Base-by-base conservation (phyloP, 2,113 vertebrate species). In the Dendrocopos noguchii region DNA sequence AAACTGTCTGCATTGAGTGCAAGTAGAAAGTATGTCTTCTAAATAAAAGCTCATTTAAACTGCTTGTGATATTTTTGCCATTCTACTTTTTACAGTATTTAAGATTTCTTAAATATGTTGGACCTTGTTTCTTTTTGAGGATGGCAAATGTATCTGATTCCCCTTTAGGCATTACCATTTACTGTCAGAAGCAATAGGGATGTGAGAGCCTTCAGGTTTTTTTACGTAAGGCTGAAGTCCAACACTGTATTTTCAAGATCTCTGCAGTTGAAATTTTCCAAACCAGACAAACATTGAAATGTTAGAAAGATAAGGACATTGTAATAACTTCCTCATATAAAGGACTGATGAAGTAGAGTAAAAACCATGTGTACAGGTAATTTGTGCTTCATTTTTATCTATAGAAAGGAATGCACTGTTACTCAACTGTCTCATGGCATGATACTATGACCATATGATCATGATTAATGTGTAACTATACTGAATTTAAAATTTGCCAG, bases 31-130 rank as follows among this genome's bases (percentile, higher is more conserved):
- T 94, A 44, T 55, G 65, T 92, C 61, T 88, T 94, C 60, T 44
- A 90, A 90, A 90, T 80, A 56, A 88, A 94, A 64, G 24, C 60
- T 74, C 78, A 77, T 70, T 94, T 94, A 85, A 88, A 86, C 65
- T 78, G 24, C 47, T 42, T 59, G 28, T 52, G 47, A 36, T 83
- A 52, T 70, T 84, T 90, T 85, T 91, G 24, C 36, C 42, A 10
- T 87, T 87, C 27, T 82, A 46, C 55, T 85, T 34, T 80, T 92
- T 87, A 64, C 36, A 77, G 3, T 73, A 36, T 94, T 87, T 70
- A 77, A 68, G 74, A 63, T 52, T 59, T 57, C 11, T 65, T 65
- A 42, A 73, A 44, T 75, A 24, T 28, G 14, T 61, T 84, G n/a
- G 44, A 93, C 10, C 9, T 42, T 70, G 14, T 87, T 95, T 87